phyloP scores from a whole-genome alignment of 2,888 invertebrate species.

The Tineola bisselliella region DNA sequence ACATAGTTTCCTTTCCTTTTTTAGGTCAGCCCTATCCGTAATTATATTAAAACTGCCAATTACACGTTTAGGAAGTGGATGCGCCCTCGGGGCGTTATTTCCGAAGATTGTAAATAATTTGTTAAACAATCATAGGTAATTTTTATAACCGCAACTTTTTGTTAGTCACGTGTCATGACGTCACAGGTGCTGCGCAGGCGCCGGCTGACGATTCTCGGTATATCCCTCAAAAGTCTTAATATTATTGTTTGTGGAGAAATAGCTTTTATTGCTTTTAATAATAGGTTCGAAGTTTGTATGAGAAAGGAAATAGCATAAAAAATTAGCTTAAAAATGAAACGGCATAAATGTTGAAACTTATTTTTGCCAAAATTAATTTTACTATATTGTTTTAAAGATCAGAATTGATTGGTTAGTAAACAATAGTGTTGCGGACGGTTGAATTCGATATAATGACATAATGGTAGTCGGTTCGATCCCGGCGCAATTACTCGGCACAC shows the following conservation, averaged over 20 bases:
- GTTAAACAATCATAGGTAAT: slow-evolving; percentile 6
- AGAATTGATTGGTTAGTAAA: slow-evolving; percentile 21
- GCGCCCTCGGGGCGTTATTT: not conserved
- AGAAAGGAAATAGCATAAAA: not conserved
- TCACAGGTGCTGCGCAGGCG: slow-evolving; percentile 43
- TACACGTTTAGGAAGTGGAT: no score
- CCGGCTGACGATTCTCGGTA: not conserved
- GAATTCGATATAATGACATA: slow-evolving; percentile 53
- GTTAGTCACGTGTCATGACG: slow-evolving; percentile 23
- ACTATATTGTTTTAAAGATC: slow-evolving; percentile 18
- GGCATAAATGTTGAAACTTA: not conserved
- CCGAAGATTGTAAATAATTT: not conserved
- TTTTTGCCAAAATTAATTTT: not conserved
- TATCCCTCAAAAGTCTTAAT: not conserved
- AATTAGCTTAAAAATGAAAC: not conserved
- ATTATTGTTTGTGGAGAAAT: not conserved
- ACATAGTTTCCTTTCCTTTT: no score
- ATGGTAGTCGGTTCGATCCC: slow-evolving; percentile 61
- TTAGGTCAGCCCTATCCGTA: no score
- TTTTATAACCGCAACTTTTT: slow-evolving; percentile 4
- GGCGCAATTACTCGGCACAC: slow-evolving; percentile 66
- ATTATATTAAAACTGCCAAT: no score
- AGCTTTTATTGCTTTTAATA: not conserved
- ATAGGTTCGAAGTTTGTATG: not conserved
- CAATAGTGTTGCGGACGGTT: slow-evolving; percentile 55